Evolutionary conservation across 2,113 vertebrate genomes (phyloP), one percentile per base, ranked within the genome.

Genomic region (Neolamprologus brichardi): DNA sequence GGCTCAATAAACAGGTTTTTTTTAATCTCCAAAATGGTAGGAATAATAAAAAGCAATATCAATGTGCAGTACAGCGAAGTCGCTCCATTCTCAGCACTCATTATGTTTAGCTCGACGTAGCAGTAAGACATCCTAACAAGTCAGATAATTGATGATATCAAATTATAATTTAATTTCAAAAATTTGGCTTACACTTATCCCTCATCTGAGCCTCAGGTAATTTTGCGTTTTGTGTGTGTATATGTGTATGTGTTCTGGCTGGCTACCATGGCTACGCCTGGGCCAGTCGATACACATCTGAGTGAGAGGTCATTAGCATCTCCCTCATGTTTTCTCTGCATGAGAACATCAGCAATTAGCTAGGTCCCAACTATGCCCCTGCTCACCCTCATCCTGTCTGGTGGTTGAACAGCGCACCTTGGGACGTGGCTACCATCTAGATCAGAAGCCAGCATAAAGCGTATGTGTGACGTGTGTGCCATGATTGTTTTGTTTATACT

Each of bases 301-400:
- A 90, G 86, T 28, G 86, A 91, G 83, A 88, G 75, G 88, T 88
- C 92, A 92, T 93, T 91, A 92, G 91, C 89, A 87, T 92, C 84
- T 92, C 90, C 86, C 84, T 93, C 89, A 85, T 93, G 90, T 90
- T 85, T 89, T 94, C 83, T 83, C 86, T 90, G 92, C 93, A 94
- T 88, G 88, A 89, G 90, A 94, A 93, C 89, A 93, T 93, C 91
- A 89, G 86, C 88, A 93, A 93, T 95, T 93, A 95, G 89, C 83
- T 84, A 52, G 56, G 84, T 84, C 86, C 81, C 15, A 83, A 72
- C 78, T 41, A 79, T 14, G 44, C 14, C 79, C 62, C 82, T 44
- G 85, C 39, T 80, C 37, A 5, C 53, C 77, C 72, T 58, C 62
- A 67, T 37, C 17, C 84, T 62, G 64, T 89, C 80, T 75, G 60